Conservation (phyloP, 2,113 vertebrate genomes). For the Bufo gargarizans region DNA sequence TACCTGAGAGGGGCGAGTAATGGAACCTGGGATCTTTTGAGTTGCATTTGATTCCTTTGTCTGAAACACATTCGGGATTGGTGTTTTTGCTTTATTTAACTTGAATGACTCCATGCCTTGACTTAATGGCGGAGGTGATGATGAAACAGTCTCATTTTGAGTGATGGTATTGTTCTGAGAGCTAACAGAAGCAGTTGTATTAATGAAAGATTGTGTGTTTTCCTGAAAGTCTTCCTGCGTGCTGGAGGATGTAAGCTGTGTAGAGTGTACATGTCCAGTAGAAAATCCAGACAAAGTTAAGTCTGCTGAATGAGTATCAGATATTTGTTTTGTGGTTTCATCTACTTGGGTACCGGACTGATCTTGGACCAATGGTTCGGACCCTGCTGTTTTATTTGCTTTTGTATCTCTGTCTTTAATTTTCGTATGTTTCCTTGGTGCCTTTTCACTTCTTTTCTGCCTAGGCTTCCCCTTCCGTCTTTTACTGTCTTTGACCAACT, state of each 20-base stretch:
- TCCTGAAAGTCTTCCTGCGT: constrained; percentile 65
- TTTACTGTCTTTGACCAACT: constrained; percentile 68
- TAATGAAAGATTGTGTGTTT: constrained; percentile 72
- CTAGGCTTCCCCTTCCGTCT: constrained; percentile 72
- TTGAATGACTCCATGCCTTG: constrained; percentile 71
- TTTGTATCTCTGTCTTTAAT: constrained; percentile 77
- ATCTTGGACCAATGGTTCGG: constrained; percentile 68
- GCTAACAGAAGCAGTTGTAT: constrained; percentile 69
- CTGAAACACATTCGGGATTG: constrained; percentile 71
- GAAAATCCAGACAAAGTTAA: constrained; percentile 65
- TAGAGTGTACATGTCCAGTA: constrained; percentile 71
- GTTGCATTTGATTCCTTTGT: constrained; percentile 71
- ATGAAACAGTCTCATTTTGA: constrained; percentile 68
- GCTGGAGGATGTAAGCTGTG: constrained; percentile 69
- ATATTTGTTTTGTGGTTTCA: constrained; percentile 66
- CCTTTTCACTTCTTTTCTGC: constrained; percentile 70
- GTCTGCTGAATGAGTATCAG: constrained; percentile 69
- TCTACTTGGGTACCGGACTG: constrained; percentile 63
- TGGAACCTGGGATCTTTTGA: constrained; percentile 74
- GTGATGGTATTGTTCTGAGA: constrained; percentile 63
- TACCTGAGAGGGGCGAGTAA: constrained; percentile 72
- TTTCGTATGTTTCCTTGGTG: constrained; percentile 66
- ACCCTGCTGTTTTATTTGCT: constrained; percentile 61
- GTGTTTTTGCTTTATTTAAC: constrained; percentile 69
- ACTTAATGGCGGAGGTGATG: constrained; percentile 60